Conservation (phyloP, 2,113 vertebrate species). For the Dolichallabes microphthalmus region DNA sequence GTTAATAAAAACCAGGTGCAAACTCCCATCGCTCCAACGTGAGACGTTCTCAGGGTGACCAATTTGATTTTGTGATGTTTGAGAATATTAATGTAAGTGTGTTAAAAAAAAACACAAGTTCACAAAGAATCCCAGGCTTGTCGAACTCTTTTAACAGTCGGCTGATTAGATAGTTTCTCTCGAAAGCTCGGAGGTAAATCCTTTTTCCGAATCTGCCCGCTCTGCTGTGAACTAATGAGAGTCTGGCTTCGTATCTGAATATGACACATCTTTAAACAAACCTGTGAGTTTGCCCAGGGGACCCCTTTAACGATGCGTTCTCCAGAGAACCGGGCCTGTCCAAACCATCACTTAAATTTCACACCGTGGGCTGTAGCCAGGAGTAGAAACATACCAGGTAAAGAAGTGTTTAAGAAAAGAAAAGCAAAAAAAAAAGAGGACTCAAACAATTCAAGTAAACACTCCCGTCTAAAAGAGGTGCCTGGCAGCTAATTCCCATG, state of each 20-base stretch:
- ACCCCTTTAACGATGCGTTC: conserved; percentile 56
- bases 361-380: background rate
- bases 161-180: conserved; percentile 14
- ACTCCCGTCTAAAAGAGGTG: background rate
- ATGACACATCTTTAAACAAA: conserved; percentile 63
- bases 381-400: background rate
- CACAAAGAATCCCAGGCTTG: background rate
- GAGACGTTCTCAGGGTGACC: background rate
- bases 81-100: background rate
- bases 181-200: conserved; percentile 35
- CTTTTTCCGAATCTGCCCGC: conserved; percentile 31
- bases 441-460: background rate
- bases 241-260: conserved; percentile 57
- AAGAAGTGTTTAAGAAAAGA: too few relatives aligned
- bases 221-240: conserved; percentile 62
- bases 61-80: background rate
- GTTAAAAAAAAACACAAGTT: too few relatives aligned
- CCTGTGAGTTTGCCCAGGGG: conserved; percentile 60
- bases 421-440: background rate
- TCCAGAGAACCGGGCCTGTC: conserved; percentile 47
- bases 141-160: conserved; percentile 31
- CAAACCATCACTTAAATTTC: conserved; percentile 46
- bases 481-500: background rate
- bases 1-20: background rate
- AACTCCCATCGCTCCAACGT: background rate